These are phyloP conservation scores for Hydropsyche tenuis DNA, from an alignment of 1,140 invertebrate species.

Conservation along the genomic window DNA sequence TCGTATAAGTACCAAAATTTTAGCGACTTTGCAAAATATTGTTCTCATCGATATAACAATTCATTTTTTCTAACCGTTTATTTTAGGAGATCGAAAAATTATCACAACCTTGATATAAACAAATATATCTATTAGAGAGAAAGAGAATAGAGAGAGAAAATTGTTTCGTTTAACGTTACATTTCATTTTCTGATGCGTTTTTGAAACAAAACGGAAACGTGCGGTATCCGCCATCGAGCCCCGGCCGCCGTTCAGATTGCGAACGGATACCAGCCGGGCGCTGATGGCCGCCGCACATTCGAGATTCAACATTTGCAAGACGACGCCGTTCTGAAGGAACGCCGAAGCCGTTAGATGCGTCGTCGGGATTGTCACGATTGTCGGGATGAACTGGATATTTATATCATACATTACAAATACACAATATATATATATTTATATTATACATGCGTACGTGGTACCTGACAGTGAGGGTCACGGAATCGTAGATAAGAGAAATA, in stretches of 20 bases:
- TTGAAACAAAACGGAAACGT: too few relatives aligned
- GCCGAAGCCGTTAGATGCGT: too few relatives aligned
- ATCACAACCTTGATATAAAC: conserved; percentile 41
- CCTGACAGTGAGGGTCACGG: too few relatives aligned
- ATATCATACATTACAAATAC: too few relatives aligned
- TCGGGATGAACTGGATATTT: background rate
- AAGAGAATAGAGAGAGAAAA: conserved; percentile 32
- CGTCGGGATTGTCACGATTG: conserved; percentile 18
- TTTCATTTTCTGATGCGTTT: background rate
- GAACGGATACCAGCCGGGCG: background rate
- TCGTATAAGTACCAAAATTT: conserved; percentile 28
- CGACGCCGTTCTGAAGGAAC: too few relatives aligned
- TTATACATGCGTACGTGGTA: too few relatives aligned
- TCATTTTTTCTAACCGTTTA: conserved; percentile 23
- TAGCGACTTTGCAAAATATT: conserved; percentile 36
- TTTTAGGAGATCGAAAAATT: conserved; percentile 36
- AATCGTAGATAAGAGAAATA: too few relatives aligned
- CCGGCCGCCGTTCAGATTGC: background rate
- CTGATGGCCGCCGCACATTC: too few relatives aligned
- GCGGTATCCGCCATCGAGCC: background rate
- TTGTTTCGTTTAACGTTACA: background rate
- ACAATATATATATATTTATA: too few relatives aligned
- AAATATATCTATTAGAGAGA: conserved; percentile 36
- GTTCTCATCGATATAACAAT: conserved; percentile 37
- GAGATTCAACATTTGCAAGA: too few relatives aligned